Base-by-base conservation (phyloP, 1,140 invertebrate species). In the Eumaeus atala region DNA sequence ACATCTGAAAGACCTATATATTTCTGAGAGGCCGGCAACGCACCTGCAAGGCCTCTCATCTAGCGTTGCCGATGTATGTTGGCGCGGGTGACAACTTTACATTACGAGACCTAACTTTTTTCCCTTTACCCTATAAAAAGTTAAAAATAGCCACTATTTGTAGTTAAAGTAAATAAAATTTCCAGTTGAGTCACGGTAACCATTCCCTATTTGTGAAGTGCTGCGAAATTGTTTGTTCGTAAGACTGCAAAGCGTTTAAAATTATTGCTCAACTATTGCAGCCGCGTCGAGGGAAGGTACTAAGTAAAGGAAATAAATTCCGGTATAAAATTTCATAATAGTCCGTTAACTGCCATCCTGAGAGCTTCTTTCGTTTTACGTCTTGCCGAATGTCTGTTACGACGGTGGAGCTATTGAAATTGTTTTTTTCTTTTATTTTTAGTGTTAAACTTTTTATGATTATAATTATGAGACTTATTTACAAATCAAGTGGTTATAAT, bases 311-410 rank as follows among this genome's bases (percentile, higher is more conserved):
- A 70, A 58, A 66, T 70, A 68, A 67, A 70, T 70, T 68, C 59
- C 55, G 62, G 56, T 66, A 65, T 74, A 70, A 72, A 72, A 72
- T 67, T 70, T 66, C 66, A 74, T 68, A 72, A 74, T 66, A 67
- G 68, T 62, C 66, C 67, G 72, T 72, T 72, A 74, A 74, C 66
- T 70, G 67, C 67, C 54, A 48, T 48, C 57, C 64, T 61, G 60
- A 66, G 70, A 64, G 62, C 56, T 58, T 60, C 58, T 54, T 53
- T 48, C 58, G 37, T 68, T 68, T 68, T 59, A 65, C 60, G 56
- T 65, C 58, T 54, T 56, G 42, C 54, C 54, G 54, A 62, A 66
- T 60, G 59, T 53, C 58, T 58, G 58, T 55, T 58, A 58, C 53
- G 59, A 58, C 53, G 21, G 21, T 50, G 61, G 52, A 42, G 48